phyloP scores from a whole-genome alignment of 2,797 vertebrate species.

The Scyliorhinus canicula region DNA sequence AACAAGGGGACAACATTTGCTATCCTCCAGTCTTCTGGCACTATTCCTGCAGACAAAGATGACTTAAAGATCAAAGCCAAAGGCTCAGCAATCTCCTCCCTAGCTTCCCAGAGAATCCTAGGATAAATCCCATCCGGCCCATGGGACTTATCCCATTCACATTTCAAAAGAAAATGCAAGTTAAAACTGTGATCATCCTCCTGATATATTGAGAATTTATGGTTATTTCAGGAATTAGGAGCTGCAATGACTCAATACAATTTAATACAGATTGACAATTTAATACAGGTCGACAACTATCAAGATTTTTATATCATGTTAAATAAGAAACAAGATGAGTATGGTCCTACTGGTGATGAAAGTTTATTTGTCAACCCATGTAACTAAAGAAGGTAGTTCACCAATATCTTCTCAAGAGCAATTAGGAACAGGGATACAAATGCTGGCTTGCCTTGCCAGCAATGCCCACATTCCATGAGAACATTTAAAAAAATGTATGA shows the following conservation, averaged over 20 bases:
- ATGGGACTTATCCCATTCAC: too few relatives aligned
- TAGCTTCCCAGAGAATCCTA: too few relatives aligned
- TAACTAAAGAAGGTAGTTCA: not conserved
- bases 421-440: not conserved
- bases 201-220: not conserved
- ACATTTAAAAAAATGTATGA: not conserved
- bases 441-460: too few relatives aligned
- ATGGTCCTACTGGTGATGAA: not conserved
- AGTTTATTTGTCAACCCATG: not conserved
- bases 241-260: not conserved
- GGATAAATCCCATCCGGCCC: too few relatives aligned
- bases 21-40: too few relatives aligned
- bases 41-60: too few relatives aligned
- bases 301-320: not conserved
- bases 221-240: not conserved
- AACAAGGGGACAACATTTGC: too few relatives aligned
- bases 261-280: not conserved
- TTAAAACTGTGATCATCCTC: not conserved
- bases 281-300: too few relatives aligned
- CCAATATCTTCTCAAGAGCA: not conserved
- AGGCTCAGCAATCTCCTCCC: too few relatives aligned
- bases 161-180: not conserved
- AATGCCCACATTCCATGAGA: not conserved
- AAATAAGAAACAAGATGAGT: not conserved
- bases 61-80: too few relatives aligned